These are phyloP conservation scores for Halocynthia roretzi DNA, from an alignment of 23 tunicate genomes.

Conservation along the genomic window DNA sequence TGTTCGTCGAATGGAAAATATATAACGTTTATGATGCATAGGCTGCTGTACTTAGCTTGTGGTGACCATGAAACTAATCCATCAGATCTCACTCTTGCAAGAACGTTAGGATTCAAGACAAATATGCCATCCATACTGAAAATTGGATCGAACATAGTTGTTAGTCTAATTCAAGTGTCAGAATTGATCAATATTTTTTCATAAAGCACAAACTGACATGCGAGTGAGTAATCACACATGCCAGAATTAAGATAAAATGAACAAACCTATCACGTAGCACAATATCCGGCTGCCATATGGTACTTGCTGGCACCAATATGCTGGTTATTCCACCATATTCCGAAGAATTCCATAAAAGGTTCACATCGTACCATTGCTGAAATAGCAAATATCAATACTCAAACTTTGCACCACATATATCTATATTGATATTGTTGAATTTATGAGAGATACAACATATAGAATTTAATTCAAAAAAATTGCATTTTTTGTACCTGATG, in stretches of 20 bases:
- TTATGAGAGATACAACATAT: too few species aligned
- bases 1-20: constrained; percentile 92
- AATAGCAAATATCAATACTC: background rate
- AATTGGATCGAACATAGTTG: background rate
- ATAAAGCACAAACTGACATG: background rate
- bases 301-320: constrained; percentile 57
- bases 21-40: constrained; percentile 86
- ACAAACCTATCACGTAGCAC: constrained; percentile 81
- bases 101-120: constrained; percentile 56
- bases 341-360: constrained; percentile 65
- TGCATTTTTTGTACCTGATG: constrained; percentile 23
- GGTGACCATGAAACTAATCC: constrained; percentile 82
- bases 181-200: too few species aligned
- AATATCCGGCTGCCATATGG: constrained; percentile 91
- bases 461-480: too few species aligned
- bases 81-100: constrained; percentile 39
- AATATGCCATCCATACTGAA: constrained; percentile 74
- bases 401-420: background rate
- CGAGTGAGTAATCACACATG: background rate
- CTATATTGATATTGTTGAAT: background rate
- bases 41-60: constrained; percentile 78
- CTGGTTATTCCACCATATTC: constrained; percentile 45
- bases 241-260: background rate
- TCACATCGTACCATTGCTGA: constrained; percentile 60
- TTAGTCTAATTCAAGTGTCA: too few species aligned